Base-by-base conservation (phyloP, 1,140 invertebrate genomes). In the Musca vetustissima region DNA sequence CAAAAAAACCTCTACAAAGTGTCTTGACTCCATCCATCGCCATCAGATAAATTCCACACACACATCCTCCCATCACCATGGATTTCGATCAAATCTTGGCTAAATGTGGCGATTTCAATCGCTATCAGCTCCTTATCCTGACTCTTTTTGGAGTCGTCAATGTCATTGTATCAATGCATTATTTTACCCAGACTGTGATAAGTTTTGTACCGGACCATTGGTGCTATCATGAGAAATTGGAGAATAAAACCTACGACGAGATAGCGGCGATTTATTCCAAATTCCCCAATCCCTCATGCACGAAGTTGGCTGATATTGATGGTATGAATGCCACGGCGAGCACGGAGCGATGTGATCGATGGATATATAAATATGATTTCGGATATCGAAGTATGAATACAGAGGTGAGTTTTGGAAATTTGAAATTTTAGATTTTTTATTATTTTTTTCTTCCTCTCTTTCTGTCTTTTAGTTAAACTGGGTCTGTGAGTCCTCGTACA, bases 401-500 rank as follows among this genome's bases (percentile, higher is more conserved):
- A 43, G 86, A 88, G 81, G 87, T 88, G 52, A 66, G 68, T 57
- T 14, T 9, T 9, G 3, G 17, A 17, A 9, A 25, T 36, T 17
- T 68, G 14, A 24, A 25, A 14, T 28, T 68, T 68, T 14, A 13
- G 32, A 52, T 67, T 48, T 49, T n/a, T 43, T n/a, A n/a, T n/a
- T n/a, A n/a, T 59, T 11, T 66, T 21, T n/a, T 61, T 64, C 32
- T 61, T 50, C 77, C 6, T 1, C n/a, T n/a, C n/a, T n/a, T n/a
- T n/a, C n/a, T n/a, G n/a, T n/a, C n/a, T 43, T 76, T 19, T 71
- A 89, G 88, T 73, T 86, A 8, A 81, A 88, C 72, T 89, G 88
- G 88, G 86, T 89, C 4, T 89, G 88, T 74, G 83, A 85, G 13
- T 83, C 87, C 9, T 81, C 83, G 67, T 89, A 88, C 84, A 87